These are phyloP conservation scores for Ephialtes manifestator DNA, from an alignment of 2,888 invertebrate genomes.

Conservation along the genomic window DNA sequence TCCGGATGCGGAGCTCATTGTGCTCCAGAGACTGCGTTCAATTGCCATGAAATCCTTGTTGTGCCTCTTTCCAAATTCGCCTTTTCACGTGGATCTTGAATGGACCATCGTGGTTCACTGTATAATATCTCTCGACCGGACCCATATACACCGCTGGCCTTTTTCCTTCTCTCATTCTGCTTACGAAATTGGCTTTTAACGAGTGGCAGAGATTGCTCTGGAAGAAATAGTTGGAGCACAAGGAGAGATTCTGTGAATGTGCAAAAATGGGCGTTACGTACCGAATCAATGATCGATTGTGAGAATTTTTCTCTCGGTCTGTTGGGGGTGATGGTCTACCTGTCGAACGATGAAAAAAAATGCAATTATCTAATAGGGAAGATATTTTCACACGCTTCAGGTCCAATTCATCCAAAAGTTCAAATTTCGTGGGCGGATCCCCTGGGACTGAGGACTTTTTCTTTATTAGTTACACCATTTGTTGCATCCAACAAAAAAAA, in stretches of 20 bases:
- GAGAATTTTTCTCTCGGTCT: conserved; percentile 71
- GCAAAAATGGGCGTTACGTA: conserved; percentile 75
- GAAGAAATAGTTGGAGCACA: conserved; percentile 26
- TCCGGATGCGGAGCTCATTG: conserved; percentile 80
- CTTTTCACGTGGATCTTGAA: conserved; percentile 77
- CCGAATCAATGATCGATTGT: conserved; percentile 82
- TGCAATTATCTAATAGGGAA: conserved; percentile 28
- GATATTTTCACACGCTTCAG: conserved; percentile 54
- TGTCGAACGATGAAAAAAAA: conserved; percentile 62
- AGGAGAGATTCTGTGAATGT: conserved; percentile 43
- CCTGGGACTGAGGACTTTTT: conserved; percentile 23
- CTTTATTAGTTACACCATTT: conserved; percentile 18
- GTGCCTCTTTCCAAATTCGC: conserved; percentile 81
- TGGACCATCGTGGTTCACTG: conserved; percentile 59
- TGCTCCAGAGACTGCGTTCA: conserved; percentile 75
- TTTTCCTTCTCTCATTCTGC: conserved; percentile 60
- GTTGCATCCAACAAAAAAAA: background rate
- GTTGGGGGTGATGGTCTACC: conserved; percentile 42
- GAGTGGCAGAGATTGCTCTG: conserved; percentile 64
- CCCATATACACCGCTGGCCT: conserved; percentile 48
- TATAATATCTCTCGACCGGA: conserved; percentile 35
- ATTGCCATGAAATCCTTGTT: conserved; percentile 85
- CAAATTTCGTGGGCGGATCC: conserved; percentile 57
- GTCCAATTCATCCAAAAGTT: background rate
- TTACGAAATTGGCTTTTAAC: conserved; percentile 75